Base-by-base conservation (phyloP, 2,113 vertebrate genomes). In the Polypterus bichir region DNA sequence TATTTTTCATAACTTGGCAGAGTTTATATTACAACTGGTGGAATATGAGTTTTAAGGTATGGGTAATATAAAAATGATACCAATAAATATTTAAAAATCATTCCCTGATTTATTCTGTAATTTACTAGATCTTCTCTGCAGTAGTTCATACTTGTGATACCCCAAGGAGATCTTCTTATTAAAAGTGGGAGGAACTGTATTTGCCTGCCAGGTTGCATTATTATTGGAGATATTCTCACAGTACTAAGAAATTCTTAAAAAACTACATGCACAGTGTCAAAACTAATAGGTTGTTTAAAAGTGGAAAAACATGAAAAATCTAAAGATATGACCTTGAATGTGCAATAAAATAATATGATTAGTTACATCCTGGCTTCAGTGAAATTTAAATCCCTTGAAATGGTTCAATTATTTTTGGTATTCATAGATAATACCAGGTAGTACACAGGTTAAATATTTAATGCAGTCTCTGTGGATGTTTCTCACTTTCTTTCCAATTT, bases 351-450 rank as follows among this genome's bases (percentile, higher is more conserved):
- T 58, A 44, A 58, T 56, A n/a, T 56, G n/a, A 58, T 58, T 58
- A 44, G 44, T 7, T 44, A 44, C 56, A 6, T 45, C 44, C 9
- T 58, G 46, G 6, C 44, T 8, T 27, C 56, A 4, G 3, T 27
- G 44, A 58, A 58, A 44, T 11, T 58, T 44, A 58, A 58, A 58
- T 58, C n/a, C 44, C 44, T 58, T 58, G 27, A 58, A 58, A 58
- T 4, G 56, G 44, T 45, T 58, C 56, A 58, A 44, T 58, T 58
- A 58, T 8, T 45, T 55, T 55, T 55, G 10, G 5, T 27, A 55
- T 55, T 55, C 54, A 55, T 55, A 55, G 10, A 55, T 55, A 55
- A 55, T 55, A 10, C 4, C 54, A 55, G 54, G 54, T 11, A 55
- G 10, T 55, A 55, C 54, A 55, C 9, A 55, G 54, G 9, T 10